These are phyloP conservation scores for Argyra leucocephala DNA, from an alignment of 2,888 invertebrate species.

Conservation along the genomic window DNA sequence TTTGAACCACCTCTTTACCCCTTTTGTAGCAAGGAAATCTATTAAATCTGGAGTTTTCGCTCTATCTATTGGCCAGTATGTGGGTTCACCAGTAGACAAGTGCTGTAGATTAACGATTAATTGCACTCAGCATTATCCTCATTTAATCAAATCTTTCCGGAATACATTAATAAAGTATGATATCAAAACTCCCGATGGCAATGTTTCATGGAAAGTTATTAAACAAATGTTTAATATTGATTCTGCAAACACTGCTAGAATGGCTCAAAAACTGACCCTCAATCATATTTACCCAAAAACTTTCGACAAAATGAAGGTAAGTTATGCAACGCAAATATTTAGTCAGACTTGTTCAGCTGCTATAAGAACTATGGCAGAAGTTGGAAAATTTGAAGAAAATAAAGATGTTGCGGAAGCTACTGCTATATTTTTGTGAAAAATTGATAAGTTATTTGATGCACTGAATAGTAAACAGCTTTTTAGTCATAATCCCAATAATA, in stretches of 20 bases:
- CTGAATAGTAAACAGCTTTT: conserved; percentile 11
- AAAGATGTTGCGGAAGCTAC: conserved; percentile 10
- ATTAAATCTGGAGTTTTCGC: no score
- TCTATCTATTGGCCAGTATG: no score
- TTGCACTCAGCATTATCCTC: no score
- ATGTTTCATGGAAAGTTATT: no score
- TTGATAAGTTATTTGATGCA: conserved; percentile 14
- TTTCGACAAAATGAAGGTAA: conserved; percentile 14
- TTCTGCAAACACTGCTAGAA: background rate
- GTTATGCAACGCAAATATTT: conserved; percentile 14
- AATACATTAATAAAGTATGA: no score
- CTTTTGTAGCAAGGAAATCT: no score
- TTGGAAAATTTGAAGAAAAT: conserved; percentile 7
- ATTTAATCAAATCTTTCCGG: no score
- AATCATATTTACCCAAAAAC: conserved; percentile 11
- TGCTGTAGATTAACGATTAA: no score
- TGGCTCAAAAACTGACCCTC: conserved; percentile 11
- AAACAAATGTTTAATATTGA: no score
- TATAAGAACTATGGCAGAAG: conserved; percentile 9
- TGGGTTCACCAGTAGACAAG: no score
- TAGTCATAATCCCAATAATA: conserved; percentile 10
- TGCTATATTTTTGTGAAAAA: conserved; percentile 10
- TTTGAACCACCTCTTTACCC: no score
- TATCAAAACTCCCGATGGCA: no score
- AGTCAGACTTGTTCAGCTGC: conserved; percentile 13